phyloP scores from a whole-genome alignment of 1,140 invertebrate species.

The Platyscapa corneri region DNA sequence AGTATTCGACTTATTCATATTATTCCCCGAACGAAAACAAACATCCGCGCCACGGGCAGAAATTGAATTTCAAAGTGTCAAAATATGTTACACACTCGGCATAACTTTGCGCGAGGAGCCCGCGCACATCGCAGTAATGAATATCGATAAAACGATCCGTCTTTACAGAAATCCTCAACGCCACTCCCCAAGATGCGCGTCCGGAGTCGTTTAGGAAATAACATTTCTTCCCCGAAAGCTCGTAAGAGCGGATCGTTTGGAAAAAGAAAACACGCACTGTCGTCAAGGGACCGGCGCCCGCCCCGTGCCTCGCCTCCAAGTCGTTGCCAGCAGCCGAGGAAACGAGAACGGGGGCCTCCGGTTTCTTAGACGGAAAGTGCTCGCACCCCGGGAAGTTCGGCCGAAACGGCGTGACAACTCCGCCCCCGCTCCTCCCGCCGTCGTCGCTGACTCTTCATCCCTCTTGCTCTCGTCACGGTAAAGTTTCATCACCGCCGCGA shows the following conservation, averaged over 20 bases:
- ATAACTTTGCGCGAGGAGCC: background rate
- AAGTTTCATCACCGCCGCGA: conserved; percentile 73
- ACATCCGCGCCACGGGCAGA: background rate
- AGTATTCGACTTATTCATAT: background rate
- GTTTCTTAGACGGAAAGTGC: background rate
- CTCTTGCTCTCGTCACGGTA: conserved; percentile 70
- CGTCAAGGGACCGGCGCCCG: background rate
- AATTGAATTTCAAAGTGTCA: background rate
- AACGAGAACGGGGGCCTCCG: background rate
- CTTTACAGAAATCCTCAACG: background rate
- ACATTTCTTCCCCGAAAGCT: conserved; percentile 14
- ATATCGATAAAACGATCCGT: background rate
- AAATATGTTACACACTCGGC: background rate
- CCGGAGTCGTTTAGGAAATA: conserved; percentile 10
- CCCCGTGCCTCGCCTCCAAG: background rate
- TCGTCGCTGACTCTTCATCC: conserved; percentile 49
- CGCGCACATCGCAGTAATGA: background rate
- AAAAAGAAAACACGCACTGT: conserved; percentile 20
- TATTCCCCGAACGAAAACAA: no score
- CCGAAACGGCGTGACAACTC: conserved; percentile 69
- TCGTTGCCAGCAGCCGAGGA: conserved; percentile 1
- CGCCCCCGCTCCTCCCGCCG: conserved; percentile 37
- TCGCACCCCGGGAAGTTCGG: background rate
- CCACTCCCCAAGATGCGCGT: background rate
- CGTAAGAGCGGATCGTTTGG: background rate